phyloP scores from a whole-genome alignment of 2,113 vertebrate genomes.

The Phasianus colchicus region DNA sequence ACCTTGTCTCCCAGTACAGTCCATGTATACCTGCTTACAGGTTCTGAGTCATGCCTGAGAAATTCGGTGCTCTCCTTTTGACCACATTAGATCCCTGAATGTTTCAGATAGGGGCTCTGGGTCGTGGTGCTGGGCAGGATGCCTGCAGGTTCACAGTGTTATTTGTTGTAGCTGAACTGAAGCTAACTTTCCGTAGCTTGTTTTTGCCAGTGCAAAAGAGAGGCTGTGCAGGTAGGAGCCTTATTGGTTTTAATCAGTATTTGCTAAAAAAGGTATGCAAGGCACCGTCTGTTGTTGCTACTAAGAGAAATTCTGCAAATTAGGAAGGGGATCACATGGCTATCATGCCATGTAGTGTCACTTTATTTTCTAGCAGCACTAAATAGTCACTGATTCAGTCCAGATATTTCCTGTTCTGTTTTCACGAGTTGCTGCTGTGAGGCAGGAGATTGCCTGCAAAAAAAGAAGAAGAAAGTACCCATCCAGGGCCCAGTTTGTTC shows the following conservation, averaged over 20 bases:
- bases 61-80: not conserved
- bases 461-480: not conserved
- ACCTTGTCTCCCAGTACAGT: not conserved
- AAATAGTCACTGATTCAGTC: not conserved
- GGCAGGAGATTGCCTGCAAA: not conserved
- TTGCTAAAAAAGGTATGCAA: not conserved
- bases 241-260: not conserved
- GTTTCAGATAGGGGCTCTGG: not conserved
- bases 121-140: fast-evolving
- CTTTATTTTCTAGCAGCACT: conserved; percentile 20
- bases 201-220: not conserved
- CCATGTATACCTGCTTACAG: fast-evolving
- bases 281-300: not conserved
- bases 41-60: conserved; percentile 26
- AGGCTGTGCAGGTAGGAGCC: not conserved
- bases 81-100: not conserved
- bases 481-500: not conserved
- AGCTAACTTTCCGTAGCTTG: not conserved
- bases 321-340: not conserved
- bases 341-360: not conserved
- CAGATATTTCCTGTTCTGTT: not conserved
- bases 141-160: not conserved
- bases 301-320: not conserved
- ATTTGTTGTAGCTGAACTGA: not conserved
- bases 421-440: not conserved